Conservation (phyloP, 23 tunicate species). For the Halocynthia aurantium region DNA sequence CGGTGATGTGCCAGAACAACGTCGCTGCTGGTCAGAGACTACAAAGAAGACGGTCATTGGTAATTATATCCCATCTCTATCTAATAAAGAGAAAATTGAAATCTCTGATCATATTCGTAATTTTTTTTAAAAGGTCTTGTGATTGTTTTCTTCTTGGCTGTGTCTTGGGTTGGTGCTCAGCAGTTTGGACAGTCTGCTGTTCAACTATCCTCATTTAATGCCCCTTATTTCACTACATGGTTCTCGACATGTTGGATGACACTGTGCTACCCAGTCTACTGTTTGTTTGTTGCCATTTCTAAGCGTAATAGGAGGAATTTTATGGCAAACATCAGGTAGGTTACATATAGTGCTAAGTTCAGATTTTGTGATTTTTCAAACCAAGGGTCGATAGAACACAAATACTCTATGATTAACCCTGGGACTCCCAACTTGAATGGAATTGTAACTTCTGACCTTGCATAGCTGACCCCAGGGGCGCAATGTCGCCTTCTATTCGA, state of each 20-base stretch:
- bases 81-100: no score
- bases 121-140: conserved; percentile 24
- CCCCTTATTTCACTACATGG: conserved; percentile 84
- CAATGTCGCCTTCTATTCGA: no score
- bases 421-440: neutral
- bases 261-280: conserved; percentile 59
- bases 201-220: conserved; percentile 30
- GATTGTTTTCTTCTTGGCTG: conserved; percentile 65
- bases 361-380: neutral
- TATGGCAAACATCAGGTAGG: no score
- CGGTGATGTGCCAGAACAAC: no score
- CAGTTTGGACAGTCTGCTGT: conserved; percentile 85
- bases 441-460: neutral
- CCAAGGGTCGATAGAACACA: neutral
- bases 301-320: neutral
- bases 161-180: conserved; percentile 97
- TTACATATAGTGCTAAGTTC: no score
- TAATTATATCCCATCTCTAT: no score
- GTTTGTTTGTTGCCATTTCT: conserved; percentile 24
- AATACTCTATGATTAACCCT: neutral
- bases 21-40: no score
- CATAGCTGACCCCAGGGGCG: neutral
- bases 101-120: no score
- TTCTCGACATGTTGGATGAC: conserved; percentile 90
- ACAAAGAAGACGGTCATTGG: no score